A percentile compares a stretch with the other conserved stretches of the same genome.
Evolutionary conservation across 2,113 vertebrate species (phyloP).

Genomic region (Centropus unirufus): DNA sequence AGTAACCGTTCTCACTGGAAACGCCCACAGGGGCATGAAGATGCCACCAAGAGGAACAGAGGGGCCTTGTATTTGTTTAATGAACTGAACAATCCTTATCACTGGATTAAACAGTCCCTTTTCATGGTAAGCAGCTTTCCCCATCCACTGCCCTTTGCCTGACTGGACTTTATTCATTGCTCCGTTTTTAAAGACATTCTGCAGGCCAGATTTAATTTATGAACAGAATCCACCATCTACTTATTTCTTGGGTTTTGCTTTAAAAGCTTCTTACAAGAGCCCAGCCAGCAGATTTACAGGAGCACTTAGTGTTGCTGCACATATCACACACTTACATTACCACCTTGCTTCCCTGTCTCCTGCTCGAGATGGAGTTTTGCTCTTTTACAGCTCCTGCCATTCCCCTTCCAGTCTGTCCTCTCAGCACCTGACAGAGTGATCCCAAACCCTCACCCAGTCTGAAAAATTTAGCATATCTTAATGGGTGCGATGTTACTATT

Average conservation of each 20-base stretch:
- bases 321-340: not conserved
- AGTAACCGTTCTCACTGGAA: not conserved
- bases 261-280: not conserved
- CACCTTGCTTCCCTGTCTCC: not conserved
- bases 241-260: not conserved
- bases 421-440: not conserved
- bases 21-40: not conserved
- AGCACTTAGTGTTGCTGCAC: not conserved
- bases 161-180: not conserved
- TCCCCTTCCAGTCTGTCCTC: not conserved
- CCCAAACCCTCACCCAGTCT: not conserved
- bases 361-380: not conserved
- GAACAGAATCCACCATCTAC: not conserved
- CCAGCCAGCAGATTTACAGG: not conserved
- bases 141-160: not conserved
- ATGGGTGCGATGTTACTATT: not conserved
- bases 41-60: not conserved
- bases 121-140: not conserved
- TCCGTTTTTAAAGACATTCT: not conserved
- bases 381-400: not conserved
- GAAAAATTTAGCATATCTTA: not conserved
- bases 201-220: not conserved
- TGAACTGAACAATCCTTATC: not conserved
- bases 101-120: not conserved
- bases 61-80: not conserved